Percentiles rank a stretch among this genome's conserved stretches.
Conservation (phyloP, 2,888 invertebrate genomes). For the Eupeodes luniger region DNA sequence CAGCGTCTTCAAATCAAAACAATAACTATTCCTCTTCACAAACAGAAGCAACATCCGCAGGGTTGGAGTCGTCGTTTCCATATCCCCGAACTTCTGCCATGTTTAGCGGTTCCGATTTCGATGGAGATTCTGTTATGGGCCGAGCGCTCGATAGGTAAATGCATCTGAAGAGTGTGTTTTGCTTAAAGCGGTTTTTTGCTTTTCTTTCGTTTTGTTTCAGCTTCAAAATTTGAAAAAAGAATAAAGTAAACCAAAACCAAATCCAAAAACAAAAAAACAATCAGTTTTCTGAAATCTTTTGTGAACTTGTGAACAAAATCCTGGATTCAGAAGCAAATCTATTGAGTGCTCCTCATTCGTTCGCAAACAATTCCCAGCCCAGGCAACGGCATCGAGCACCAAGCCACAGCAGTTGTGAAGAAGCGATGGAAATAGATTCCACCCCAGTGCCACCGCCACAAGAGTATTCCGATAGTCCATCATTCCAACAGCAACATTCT, state of each 20-base stretch:
- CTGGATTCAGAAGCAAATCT: conserved; percentile 24
- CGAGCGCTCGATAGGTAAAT: conserved; percentile 68
- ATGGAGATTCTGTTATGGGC: conserved; percentile 45
- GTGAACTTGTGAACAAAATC: conserved; percentile 13
- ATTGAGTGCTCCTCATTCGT: background rate
- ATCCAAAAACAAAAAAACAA: background rate
- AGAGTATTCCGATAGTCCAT: conserved; percentile 80
- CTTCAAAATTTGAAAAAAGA: background rate
- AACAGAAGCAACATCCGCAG: background rate
- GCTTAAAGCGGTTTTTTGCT: conserved; percentile 58
- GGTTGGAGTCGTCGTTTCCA: conserved; percentile 47
- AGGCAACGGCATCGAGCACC: conserved; percentile 36
- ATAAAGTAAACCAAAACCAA: too few species aligned
- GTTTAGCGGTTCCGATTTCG: conserved; percentile 31
- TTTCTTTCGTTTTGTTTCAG: conserved; percentile 57
- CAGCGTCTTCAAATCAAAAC: background rate
- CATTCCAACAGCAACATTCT: conserved; percentile 79
- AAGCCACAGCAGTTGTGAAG: conserved; percentile 66
- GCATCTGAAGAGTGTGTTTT: conserved; percentile 47
- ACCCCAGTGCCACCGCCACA: conserved; percentile 81
- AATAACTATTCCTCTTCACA: background rate
- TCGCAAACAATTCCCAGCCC: background rate
- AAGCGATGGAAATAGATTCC: conserved; percentile 84
- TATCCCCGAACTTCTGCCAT: conserved; percentile 20
- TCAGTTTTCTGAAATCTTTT: background rate